Evolutionary conservation across 2,888 invertebrate species (phyloP).

Genomic region (Zonitis immaculata): DNA sequence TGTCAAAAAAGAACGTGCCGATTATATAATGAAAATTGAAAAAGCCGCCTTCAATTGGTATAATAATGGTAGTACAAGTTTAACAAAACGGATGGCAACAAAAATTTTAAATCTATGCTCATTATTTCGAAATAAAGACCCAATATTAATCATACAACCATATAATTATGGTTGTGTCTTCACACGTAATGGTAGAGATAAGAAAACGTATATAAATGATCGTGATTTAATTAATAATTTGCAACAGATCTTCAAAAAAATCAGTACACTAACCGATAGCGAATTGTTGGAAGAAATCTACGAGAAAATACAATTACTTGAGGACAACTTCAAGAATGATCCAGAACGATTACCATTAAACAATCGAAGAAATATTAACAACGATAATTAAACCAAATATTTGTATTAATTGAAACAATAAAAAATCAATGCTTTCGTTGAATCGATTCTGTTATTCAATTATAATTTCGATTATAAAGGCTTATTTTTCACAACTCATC

Average conservation of each 20-base stretch:
- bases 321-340: not conserved
- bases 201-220: constrained; percentile 9
- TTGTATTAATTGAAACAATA: too few relatives aligned
- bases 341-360: not conserved
- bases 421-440: too few relatives aligned
- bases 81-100: not conserved
- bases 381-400: too few relatives aligned
- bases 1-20: constrained; percentile 8
- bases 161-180: constrained; percentile 13
- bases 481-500: too few relatives aligned
- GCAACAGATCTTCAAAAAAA: constrained; percentile 9
- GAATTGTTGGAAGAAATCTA: not conserved
- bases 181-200: constrained; percentile 3
- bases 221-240: constrained; percentile 2
- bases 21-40: constrained; percentile 11
- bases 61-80: not conserved
- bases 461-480: too few relatives aligned
- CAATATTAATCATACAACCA: constrained; percentile 10
- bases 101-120: not conserved
- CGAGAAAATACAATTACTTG: not conserved
- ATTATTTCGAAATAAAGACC: not conserved
- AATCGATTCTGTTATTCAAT: too few relatives aligned
- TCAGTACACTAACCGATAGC: not conserved
- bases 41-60: not conserved
- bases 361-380: too few relatives aligned